A percentile compares a stretch with the other conserved stretches of the same genome.
Conservation (phyloP, 35 echinoderm and acorn worm genomes). For the Eucidaris tribuloides region DNA sequence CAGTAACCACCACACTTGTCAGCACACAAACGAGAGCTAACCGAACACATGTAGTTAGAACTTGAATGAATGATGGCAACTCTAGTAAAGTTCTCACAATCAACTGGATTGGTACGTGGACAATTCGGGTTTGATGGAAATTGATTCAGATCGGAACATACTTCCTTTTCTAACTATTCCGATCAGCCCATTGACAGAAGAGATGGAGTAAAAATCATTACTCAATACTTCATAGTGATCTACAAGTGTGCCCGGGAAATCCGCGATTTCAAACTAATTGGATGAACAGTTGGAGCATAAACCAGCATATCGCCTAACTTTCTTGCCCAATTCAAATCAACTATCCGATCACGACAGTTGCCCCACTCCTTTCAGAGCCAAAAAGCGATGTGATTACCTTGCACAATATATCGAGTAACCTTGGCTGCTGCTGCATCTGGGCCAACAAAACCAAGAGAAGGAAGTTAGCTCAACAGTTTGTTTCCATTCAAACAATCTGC, state of each 20-base stretch:
- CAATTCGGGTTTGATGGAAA: background rate
- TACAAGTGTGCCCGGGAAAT: background rate
- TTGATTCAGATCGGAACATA: background rate
- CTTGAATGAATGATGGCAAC: background rate
- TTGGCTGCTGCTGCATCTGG: no score
- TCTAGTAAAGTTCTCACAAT: background rate
- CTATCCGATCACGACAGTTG: background rate
- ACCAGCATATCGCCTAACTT: background rate
- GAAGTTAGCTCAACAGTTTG: no score
- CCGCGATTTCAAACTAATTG: background rate
- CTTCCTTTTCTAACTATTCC: no score
- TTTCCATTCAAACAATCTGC: no score
- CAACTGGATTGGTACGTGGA: background rate
- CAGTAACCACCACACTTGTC: background rate
- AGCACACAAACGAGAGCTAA: no score
- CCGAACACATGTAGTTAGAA: background rate
- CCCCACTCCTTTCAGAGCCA: background rate
- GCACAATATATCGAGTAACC: no score
- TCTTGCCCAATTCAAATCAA: background rate
- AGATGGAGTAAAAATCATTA: background rate
- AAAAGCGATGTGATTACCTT: no score
- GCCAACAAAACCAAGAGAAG: no score
- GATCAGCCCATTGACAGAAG: no score
- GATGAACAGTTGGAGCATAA: background rate
- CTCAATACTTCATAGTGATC: background rate